Conservation (phyloP, 2,113 vertebrate genomes). For the Callocephalon fimbriatum region DNA sequence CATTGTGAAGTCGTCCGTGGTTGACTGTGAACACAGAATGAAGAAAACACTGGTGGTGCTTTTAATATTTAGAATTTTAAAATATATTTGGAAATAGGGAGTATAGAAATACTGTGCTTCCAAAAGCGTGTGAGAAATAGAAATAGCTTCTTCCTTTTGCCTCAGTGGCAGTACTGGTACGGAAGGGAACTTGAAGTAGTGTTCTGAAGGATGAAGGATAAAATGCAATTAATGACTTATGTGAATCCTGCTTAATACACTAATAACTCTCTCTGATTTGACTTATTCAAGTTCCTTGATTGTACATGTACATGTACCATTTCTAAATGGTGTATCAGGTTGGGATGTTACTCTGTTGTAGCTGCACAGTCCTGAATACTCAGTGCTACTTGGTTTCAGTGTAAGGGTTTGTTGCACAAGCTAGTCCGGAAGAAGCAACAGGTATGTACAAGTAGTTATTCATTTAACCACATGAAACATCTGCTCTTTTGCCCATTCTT, state of each 20-base stretch:
- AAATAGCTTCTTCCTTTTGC: not conserved
- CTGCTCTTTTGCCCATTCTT: not conserved
- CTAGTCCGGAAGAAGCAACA: not conserved
- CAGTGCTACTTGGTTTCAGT: not conserved
- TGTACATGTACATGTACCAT: not conserved
- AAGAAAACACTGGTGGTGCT: not conserved
- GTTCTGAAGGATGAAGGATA: not conserved
- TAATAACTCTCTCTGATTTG: not conserved
- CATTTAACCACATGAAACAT: not conserved
- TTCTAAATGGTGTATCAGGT: rapidly evolving
- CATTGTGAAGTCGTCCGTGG: rapidly evolving
- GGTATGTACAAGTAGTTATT: not conserved
- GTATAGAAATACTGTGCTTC: not conserved
- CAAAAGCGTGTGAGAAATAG: not conserved
- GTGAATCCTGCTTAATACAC: not conserved
- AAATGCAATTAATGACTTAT: rapidly evolving
- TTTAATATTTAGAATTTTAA: not conserved
- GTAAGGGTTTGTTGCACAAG: not conserved
- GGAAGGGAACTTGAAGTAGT: not conserved
- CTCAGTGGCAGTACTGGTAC: not conserved
- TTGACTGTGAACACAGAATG: not conserved
- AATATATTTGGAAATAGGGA: not conserved
- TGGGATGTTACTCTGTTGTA: not conserved
- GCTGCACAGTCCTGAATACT: rapidly evolving
- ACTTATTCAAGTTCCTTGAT: not conserved